Base-by-base conservation (phyloP, 1,140 invertebrate genomes). In the Pseudomyrmex sp. region DNA sequence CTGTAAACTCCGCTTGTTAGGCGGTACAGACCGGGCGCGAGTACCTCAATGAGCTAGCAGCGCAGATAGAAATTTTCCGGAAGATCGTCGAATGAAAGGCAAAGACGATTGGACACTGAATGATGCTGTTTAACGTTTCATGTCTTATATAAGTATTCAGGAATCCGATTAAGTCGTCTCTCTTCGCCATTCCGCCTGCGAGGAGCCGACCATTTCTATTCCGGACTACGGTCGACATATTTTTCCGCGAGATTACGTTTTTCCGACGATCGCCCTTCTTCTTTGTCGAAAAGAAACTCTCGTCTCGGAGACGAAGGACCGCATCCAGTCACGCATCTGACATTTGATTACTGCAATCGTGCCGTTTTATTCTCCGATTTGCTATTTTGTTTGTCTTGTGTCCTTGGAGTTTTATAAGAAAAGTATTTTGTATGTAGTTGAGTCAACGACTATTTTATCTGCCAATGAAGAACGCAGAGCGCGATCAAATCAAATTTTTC, bases 1-100 rank as follows among this genome's bases (percentile, higher is more conserved):
- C 68, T 74, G 82, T 84, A 87, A 84, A 88, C 86, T 88, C 82
- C 61, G 61, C 83, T 83, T 68, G 68, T 80, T 85, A 85, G 62
- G 56, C 46, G 56, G 48, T 46, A 77, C 50, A 69, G 72, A 70
- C 54, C n/a, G 66, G 66, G 20, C 66, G n/a, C 44, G 54, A 56
- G 26, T 62, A 18, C 8, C 62, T 66, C 74, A 44, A 54, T 66
- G 13, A 66, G 8, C 35, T 35, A 7, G 35, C 48, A 23, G 0
- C 35, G 7, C 15, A 13, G 52, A 59, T 79, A 68, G 50, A 9
- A 68, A 68, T 69, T 65, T 76, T 10, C 12, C 20, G 15, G 15
- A 70, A 48, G 65, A 70, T 8, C 20, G 20, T 70, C 44, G 46
- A 79, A 70, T 20, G 10, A 48, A 26, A 69, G 15, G 20, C 48